Conservation (phyloP, 2,888 invertebrate genomes). For the Neocrepidodera transversa region DNA sequence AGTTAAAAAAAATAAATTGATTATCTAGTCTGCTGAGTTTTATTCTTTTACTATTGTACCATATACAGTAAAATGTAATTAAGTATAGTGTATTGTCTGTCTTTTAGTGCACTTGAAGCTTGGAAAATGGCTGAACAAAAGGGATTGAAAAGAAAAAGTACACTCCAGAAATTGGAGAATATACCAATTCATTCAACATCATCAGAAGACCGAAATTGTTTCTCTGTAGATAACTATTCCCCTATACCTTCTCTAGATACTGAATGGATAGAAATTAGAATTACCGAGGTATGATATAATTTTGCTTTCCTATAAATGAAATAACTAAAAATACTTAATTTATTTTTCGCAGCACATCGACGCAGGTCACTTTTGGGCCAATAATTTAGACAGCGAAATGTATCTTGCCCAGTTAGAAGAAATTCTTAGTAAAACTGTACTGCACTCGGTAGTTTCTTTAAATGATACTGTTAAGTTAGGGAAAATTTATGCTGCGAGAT, state of each 20-base stretch:
- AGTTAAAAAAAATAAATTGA: too few species aligned
- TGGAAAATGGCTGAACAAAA: conserved; percentile 60
- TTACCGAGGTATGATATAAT: conserved; percentile 47
- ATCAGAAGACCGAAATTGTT: conserved; percentile 42
- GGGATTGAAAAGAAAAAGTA: conserved; percentile 32
- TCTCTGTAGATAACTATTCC: conserved; percentile 38
- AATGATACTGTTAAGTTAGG: conserved; percentile 56
- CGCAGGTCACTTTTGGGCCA: conserved; percentile 74
- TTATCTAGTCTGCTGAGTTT: too few species aligned
- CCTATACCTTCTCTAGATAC: conserved; percentile 49
- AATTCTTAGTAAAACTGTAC: conserved; percentile 55
- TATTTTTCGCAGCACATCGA: conserved; percentile 63
- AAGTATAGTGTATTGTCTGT: too few species aligned
- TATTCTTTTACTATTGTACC: too few species aligned
- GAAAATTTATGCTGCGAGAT: conserved; percentile 67
- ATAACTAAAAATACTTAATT: not conserved
- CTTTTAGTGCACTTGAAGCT: conserved; percentile 62
- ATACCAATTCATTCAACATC: not conserved
- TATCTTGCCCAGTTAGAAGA: conserved; percentile 54
- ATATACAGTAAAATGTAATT: too few species aligned
- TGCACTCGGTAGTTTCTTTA: conserved; percentile 48
- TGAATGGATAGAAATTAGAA: conserved; percentile 44
- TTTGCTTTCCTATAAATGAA: not conserved
- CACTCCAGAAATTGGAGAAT: conserved; percentile 18
- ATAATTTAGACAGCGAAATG: conserved; percentile 60